phyloP scores from a whole-genome alignment of 2,888 invertebrate species.

The Cerceris rybyensis region DNA sequence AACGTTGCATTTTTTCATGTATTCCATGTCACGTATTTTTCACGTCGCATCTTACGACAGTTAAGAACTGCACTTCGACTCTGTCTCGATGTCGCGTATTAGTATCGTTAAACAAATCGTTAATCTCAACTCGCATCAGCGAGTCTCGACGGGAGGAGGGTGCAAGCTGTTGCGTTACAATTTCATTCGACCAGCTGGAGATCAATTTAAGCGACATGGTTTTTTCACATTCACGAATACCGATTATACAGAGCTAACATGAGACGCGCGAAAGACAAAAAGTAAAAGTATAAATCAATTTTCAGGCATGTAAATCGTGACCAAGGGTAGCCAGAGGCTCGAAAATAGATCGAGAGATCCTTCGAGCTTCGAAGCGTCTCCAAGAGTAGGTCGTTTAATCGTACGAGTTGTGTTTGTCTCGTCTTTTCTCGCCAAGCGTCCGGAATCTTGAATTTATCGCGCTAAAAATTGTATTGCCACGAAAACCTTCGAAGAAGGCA shows the following conservation, averaged over 20 bases:
- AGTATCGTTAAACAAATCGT: slow-evolving; percentile 8
- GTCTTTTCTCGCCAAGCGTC: not conserved
- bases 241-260: not conserved
- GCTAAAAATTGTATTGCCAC: not conserved
- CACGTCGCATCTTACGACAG: not conserved
- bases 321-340: not conserved
- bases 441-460: not conserved
- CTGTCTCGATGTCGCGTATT: not conserved
- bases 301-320: slow-evolving; percentile 41
- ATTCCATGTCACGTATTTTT: not conserved
- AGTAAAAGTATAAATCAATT: slow-evolving; percentile 29
- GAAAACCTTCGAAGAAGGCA: not conserved
- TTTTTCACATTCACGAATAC: slow-evolving; percentile 3
- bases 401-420: not conserved
- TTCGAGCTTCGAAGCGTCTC: slow-evolving; percentile 16
- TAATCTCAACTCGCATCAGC: not conserved
- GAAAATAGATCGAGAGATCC: slow-evolving; percentile 38
- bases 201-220: slow-evolving; percentile 6
- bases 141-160: not conserved
- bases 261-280: not conserved
- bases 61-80: not conserved
- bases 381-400: slow-evolving; percentile 1
- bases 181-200: slow-evolving; percentile 2
- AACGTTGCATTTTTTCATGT: not conserved
- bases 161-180: not conserved